These are phyloP conservation scores for Perognathus longimembris DNA, from an alignment of 2,113 vertebrate species.

Conservation along the genomic window DNA sequence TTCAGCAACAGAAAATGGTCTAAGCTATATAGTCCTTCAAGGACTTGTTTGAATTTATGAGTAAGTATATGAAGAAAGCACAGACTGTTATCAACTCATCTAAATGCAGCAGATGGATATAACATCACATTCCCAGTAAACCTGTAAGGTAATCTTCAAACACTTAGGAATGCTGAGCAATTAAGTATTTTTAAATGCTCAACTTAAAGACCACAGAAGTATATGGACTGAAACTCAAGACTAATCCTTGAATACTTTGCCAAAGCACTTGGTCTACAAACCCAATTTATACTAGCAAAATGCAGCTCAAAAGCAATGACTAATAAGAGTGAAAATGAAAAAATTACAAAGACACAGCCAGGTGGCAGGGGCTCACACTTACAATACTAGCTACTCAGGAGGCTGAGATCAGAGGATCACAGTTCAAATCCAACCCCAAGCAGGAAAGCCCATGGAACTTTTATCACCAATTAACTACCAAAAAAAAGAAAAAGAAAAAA, in stretches of 20 bases:
- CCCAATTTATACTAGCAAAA: not conserved
- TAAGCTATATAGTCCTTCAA: not conserved
- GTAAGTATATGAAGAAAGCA: not conserved
- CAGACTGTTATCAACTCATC: not conserved
- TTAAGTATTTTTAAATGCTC: not conserved
- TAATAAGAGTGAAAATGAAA: conserved; percentile 21
- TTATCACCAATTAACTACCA: no score
- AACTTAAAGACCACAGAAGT: not conserved
- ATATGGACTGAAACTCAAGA: not conserved
- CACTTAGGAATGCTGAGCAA: not conserved
- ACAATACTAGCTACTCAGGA: no score
- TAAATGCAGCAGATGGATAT: not conserved
- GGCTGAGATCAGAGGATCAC: no score
- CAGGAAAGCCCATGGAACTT: no score
- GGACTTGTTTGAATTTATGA: not conserved
- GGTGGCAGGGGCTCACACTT: no score
- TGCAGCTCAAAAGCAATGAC: conserved; percentile 34
- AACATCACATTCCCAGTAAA: not conserved
- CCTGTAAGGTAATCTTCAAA: not conserved
- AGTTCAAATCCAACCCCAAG: no score
- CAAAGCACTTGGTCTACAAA: not conserved
- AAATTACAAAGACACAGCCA: not conserved
- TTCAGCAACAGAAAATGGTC: not conserved
- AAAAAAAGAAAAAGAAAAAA: no score
- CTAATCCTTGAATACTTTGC: conserved; percentile 13